Percentiles rank a stretch among this genome's conserved stretches.
Evolutionary conservation across 2,797 vertebrate genomes (phyloP).

Genomic region (Hydrophis major): DNA sequence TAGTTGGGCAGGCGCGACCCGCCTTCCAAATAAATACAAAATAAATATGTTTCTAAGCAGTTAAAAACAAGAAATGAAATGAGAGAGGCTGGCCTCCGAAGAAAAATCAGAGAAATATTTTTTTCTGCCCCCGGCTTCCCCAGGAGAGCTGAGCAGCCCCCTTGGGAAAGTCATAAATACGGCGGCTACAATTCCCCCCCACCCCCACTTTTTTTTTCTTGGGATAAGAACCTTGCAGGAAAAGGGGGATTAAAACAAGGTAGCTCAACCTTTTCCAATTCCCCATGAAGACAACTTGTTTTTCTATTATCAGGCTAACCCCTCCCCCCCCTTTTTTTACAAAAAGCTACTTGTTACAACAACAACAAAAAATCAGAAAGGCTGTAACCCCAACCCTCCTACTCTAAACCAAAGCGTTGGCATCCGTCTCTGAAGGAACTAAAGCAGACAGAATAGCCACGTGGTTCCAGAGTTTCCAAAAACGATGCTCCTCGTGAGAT

Average conservation of each 20-base stretch:
- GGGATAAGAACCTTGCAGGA: slow-evolving; percentile 52
- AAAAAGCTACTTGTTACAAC: slow-evolving; percentile 4
- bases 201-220: neutral
- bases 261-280: neutral
- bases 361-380: neutral
- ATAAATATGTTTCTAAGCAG: slow-evolving; percentile 79
- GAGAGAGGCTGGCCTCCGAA: slow-evolving; percentile 69
- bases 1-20: slow-evolving; percentile 69
- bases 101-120: slow-evolving; percentile 33
- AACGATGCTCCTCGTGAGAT: slow-evolving; percentile 17
- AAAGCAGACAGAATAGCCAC: slow-evolving; percentile 48
- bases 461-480: slow-evolving; percentile 34
- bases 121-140: neutral
- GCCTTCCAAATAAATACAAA: slow-evolving; percentile 82
- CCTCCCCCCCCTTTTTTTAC: neutral
- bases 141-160: slow-evolving; percentile 38
- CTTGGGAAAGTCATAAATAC: slow-evolving; percentile 39
- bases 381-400: neutral
- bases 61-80: slow-evolving; percentile 70
- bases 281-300: slow-evolving; percentile 5
- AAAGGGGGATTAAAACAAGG: neutral
- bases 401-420: neutral
- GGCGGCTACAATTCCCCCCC: slow-evolving; percentile 36
- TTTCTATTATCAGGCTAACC: slow-evolving; percentile 31
- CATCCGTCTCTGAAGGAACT: slow-evolving; percentile 41